Evolutionary conservation across 53 echinoderm and acorn worm species (phyloP), one percentile per base, ranked within the genome.

Genomic region (Mesocentrotus franciscanus): DNA sequence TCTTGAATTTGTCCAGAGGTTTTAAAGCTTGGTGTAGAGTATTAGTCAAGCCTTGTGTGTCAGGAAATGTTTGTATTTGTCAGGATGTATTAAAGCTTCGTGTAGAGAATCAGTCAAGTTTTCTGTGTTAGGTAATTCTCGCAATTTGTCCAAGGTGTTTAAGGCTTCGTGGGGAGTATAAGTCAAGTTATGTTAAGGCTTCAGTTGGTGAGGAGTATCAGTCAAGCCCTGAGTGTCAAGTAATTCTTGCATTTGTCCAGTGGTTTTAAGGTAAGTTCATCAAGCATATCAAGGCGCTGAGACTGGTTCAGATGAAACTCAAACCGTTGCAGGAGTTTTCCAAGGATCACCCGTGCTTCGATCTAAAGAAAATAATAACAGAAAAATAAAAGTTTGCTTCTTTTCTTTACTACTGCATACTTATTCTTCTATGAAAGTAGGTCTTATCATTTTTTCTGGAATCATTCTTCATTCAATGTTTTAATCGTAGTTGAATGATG

Each of bases 321-420:
- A 90, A 96, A 96, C 32, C 89, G 92, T 60, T 96, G 96, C 12
- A 96, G 96, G 26, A 96, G 93, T 59, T 93, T 92, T 7, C 96
- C 96, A 27, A 96, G 95, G 71, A 96, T 95, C 42, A 96, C 95
- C 10, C 96, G 92, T 34, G 95, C 96, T 42, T 96, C 96, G 8
- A 96, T 96, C 96, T 96, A 34, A 17, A 64, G 35, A 33, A 34
- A 61, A 66, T 10, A 91, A 66, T 35, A 90, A 60, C 34, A 79
- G 95, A 85, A 0, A 85, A 85, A 49, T 55, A 78, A n/a, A 24
- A 32, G 49, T 49, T 2, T 49, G 49, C 71, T 20, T 2, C 20
- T n/a, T 71, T 20, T n/a, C 71, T 7, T 24, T 71, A 71, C n/a
- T 49, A 49, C 49, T 49, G 49, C 49, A 49, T 4, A 49, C 6